Evolutionary conservation across 2,888 invertebrate species (phyloP), one percentile per base, ranked within the genome.

Genomic region (Luperina nickerlii): DNA sequence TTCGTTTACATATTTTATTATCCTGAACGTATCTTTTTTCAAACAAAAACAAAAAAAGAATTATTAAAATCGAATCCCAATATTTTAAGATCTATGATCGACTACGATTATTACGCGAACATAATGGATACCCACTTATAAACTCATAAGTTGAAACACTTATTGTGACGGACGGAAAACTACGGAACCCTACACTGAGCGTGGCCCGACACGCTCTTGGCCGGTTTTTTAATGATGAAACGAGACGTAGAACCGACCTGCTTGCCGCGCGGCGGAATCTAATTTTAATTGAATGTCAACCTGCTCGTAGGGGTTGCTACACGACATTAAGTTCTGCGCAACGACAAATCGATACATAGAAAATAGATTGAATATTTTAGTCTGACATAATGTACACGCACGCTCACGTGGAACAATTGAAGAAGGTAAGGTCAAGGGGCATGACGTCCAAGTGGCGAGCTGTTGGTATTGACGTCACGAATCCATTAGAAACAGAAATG

Each of bases 361-460:
- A 68, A 78, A 63, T 63, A 68, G 54, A 77, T 68, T 63, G 42
- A 45, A 69, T 63, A 63, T 42, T 51, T 65, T 66, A 76, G n/a
- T 66, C 1, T 57, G 48, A 72, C 63, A 63, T 63, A 48, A 51
- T 42, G 65, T 42, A n/a, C n/a, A 67, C 42, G 69, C 70, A 68
- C 38, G 38, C n/a, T 57, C 15, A 4, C 70, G 81, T 74, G 67
- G 63, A 74, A 63, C 63, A 74, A 65, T 75, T n/a, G 60, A 45
- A 20, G 38, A 65, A 65, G 80, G 75, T 83, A 74, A 68, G 85
- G 85, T 84, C 85, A 85, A 71, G 85, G 82, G 42, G 54, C 65
- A 62, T 51, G 76, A 45, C 66, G 83, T n/a, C n/a, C 38, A 24
- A 48, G 67, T 66, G 72, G 69, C 76, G 62, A 70, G 57, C 84